Base-by-base conservation (phyloP, 2,888 invertebrate genomes). In the Pandemis cinnamomeana region DNA sequence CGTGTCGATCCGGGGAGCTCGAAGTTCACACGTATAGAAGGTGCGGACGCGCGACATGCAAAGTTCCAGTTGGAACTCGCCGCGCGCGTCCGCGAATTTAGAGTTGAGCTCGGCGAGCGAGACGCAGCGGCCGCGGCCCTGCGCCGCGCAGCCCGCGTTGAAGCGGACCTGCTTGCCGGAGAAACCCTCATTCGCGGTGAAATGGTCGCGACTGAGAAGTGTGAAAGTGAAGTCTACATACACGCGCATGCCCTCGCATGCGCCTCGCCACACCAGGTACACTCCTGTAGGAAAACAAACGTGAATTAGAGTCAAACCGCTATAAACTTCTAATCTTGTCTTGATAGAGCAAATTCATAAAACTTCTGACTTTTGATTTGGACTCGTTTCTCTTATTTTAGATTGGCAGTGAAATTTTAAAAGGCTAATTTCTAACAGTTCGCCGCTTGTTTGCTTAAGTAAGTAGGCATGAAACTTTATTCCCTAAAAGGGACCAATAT, bases 161-260 rank as follows among this genome's bases (percentile, higher is more conserved):
- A 96, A 96, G 72, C 92, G 90, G 78, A 96, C 96, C 84, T 96
- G 96, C 85, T 97, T 97, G 75, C 97, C 97, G 70, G 96, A 96
- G 91, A 97, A 97, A 36, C 96, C 95, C 87, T 97, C 97, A 89
- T 97, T 97, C 82, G 96, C 96, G 76, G 97, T 97, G 89, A 97
- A 97, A 89, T 97, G 97, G 82, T 97, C 97, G 63, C 97, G 95
- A 85, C 97, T 97, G 76, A 97, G 95, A 67, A 97, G 95, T 7
- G 97, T 97, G 89, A 97, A 97, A 67, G 96, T 96, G 88, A 97
- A 97, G 90, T 97, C 97, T 78, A 97, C 96, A 86, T 96, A 96
- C 72, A 97, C 97, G 70, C 96, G 95, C 93, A 97, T 95, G 75
- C 96, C 96, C 78, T 96, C 96, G 80, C 97, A 96, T 7, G 96